Conservation (phyloP, 1,140 invertebrate species). For the Procambarus virginalis region DNA sequence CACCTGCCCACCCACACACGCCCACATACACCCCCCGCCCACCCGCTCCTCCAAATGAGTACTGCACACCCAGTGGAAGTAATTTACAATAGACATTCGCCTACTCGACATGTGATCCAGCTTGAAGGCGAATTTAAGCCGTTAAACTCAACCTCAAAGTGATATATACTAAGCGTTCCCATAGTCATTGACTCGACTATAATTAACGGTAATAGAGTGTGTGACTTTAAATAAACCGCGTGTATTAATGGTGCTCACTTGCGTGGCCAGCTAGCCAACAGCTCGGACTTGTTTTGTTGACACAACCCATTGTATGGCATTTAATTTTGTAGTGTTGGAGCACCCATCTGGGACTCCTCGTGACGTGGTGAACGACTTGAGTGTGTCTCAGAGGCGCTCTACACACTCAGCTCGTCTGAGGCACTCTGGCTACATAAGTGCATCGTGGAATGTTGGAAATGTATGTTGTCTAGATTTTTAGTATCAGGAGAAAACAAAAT, state of each 20-base stretch:
- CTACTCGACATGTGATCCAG: not conserved
- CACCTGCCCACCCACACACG: no score
- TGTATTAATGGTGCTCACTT: constrained; percentile 40
- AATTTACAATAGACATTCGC: constrained; percentile 45
- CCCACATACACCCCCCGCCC: no score
- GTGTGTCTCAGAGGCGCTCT: no score
- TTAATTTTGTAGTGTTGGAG: not conserved
- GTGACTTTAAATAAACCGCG: constrained; percentile 5
- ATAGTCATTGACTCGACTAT: not conserved
- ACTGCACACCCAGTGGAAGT: not conserved
- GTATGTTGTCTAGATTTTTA: no score
- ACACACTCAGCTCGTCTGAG: no score
- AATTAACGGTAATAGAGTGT: not conserved
- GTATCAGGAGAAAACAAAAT: no score
- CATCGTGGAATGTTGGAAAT: no score
- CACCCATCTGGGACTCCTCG: not conserved
- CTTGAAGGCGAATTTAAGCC: not conserved
- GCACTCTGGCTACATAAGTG: no score
- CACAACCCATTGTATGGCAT: not conserved
- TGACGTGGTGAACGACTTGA: no score
- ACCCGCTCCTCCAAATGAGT: no score
- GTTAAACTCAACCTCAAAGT: no score
- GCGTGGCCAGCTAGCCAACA: not conserved
- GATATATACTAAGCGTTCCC: no score
- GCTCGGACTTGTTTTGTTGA: not conserved